Evolutionary conservation across 2,113 vertebrate genomes (phyloP), one percentile per base, ranked within the genome.

Genomic region (Oryzias javanicus): DNA sequence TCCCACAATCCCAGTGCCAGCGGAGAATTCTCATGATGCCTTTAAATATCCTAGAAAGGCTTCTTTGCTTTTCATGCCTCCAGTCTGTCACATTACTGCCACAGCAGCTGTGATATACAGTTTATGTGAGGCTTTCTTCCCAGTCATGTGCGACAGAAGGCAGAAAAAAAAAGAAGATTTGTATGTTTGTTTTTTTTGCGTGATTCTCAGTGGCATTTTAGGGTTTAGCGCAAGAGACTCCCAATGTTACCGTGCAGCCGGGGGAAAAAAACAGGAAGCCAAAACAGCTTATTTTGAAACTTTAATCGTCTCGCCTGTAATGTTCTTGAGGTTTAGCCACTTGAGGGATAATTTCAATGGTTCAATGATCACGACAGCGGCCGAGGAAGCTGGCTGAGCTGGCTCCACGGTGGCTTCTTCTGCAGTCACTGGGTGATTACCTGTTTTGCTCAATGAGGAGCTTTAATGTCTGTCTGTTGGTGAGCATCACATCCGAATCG

Each of bases 371-470:
- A 64, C 56, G 50, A 64, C 59, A 47, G 27, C 62, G 24, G 53
- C 24, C 55, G 5, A 51, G 18, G 45, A 76, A 67, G 40, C 53
- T 78, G 53, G 27, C 22, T 61, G 46, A 55, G 24, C 1, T 17
- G 41, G 10, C 6, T 57, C 42, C 57, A 40, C 3, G 4, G 8
- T 20, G 52, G 44, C 19, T 49, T 53, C 25, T 67, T 7, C 45
- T 70, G 19, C 7, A 18, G 41, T 50, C 13, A 18, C 17, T 15
- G 6, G 41, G 17, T 70, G 46, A 70, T 59, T 90, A 99, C 97
- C 97, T 98, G 94, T 99, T 99, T 89, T 99, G 96, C 86, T 98
- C 94, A 19, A 99, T 94, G 77, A 99, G 87, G 67, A 96, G 86
- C 87, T 94, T 96, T 88, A 99, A 88, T 7, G 94, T 96, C 83